Percentiles rank a stretch among this genome's conserved stretches.
Conservation (phyloP, 2,888 invertebrate species). For the Liopterus haemorrhoidalis region DNA sequence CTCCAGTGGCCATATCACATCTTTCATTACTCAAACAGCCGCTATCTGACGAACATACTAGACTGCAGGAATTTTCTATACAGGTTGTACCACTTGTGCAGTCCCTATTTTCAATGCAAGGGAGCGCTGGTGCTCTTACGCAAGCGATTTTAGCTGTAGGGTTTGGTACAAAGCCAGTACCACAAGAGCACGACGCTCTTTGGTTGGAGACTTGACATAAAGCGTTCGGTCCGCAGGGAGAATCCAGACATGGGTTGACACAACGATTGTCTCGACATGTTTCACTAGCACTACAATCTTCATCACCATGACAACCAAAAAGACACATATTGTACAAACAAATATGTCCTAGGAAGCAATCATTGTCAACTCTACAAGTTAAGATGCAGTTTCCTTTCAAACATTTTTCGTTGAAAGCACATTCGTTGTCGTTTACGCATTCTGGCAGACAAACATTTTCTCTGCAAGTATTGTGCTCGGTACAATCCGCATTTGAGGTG, state of each 20-base stretch:
- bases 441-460: slow-evolving; percentile 76
- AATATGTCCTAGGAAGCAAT: slow-evolving; percentile 87
- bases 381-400: slow-evolving; percentile 73
- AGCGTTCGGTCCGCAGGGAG: slow-evolving; percentile 82
- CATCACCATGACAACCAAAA: slow-evolving; percentile 78
- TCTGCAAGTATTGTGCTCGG: slow-evolving; percentile 64
- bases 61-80: slow-evolving; percentile 66
- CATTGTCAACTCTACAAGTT: slow-evolving; percentile 85
- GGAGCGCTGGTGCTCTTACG: slow-evolving; percentile 68
- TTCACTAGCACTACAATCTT: slow-evolving; percentile 80
- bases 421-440: slow-evolving; percentile 71
- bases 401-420: slow-evolving; percentile 87
- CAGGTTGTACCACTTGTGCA: slow-evolving; percentile 68
- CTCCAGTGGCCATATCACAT: slow-evolving; percentile 60
- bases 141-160: slow-evolving; percentile 86
- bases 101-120: slow-evolving; percentile 72
- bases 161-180: slow-evolving; percentile 73
- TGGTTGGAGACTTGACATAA: slow-evolving; percentile 74
- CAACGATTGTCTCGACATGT: slow-evolving; percentile 77
- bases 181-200: slow-evolving; percentile 74
- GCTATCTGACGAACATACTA: slow-evolving; percentile 67
- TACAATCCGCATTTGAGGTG: slow-evolving; percentile 63
- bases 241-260: slow-evolving; percentile 66
- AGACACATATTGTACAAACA: slow-evolving; percentile 80
- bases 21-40: slow-evolving; percentile 80